Percentiles rank a stretch among this genome's conserved stretches.
These are phyloP conservation scores for Anthrax anthrax DNA, from an alignment of 2,888 invertebrate genomes.

Conservation along the genomic window DNA sequence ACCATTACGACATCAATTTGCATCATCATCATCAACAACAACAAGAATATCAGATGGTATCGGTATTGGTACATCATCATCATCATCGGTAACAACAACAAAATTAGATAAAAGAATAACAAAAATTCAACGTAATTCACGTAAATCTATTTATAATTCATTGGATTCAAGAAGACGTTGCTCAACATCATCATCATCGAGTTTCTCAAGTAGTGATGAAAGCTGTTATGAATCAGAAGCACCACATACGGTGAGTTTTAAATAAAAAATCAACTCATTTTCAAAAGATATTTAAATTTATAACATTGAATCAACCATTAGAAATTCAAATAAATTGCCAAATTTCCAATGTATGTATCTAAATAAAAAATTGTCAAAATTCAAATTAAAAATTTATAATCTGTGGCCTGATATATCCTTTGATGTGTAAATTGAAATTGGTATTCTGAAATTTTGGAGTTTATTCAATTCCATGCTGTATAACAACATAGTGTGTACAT, in stretches of 20 bases:
- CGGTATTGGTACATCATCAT: not conserved
- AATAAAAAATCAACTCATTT: too few species aligned
- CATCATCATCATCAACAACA: conserved; percentile 2
- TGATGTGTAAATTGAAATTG: too few species aligned
- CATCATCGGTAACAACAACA: not conserved
- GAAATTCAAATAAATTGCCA: too few species aligned
- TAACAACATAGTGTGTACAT: too few species aligned
- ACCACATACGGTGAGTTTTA: conserved; percentile 18
- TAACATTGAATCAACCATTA: too few species aligned
- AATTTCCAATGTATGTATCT: not conserved
- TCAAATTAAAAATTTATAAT: too few species aligned
- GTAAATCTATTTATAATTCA: not conserved
- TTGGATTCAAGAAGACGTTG: conserved; percentile 12
- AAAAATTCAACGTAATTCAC: not conserved
- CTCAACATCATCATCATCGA: conserved; percentile 19
- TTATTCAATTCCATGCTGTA: too few species aligned
- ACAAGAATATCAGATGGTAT: not conserved
- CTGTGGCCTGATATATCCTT: too few species aligned
- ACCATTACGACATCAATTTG: not conserved
- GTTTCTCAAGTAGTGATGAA: conserved; percentile 22
- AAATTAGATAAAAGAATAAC: not conserved
- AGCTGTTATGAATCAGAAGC: conserved; percentile 21
- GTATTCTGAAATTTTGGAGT: too few species aligned
- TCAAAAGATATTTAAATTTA: too few species aligned
- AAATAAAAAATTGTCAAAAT: not conserved